Evolutionary conservation across 1,140 invertebrate species (phyloP).

Genomic region (Pachypsylla venusta): DNA sequence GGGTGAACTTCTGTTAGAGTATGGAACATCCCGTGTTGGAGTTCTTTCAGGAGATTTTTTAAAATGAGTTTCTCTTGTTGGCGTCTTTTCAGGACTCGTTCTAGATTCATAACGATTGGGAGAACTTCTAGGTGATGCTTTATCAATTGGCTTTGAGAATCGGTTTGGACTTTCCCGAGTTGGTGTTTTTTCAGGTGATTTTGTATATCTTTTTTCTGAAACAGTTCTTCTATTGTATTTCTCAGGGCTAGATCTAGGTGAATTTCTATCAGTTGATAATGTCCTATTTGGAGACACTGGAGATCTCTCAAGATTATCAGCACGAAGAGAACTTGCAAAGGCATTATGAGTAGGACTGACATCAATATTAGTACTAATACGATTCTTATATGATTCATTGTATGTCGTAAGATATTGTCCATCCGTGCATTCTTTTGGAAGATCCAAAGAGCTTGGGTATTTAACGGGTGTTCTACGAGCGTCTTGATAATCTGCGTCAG

Average conservation of each 20-base stretch:
- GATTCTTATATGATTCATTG: conserved; percentile 38
- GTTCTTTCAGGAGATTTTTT: conserved; percentile 6
- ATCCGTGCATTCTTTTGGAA: conserved; percentile 25
- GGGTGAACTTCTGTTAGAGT: conserved; percentile 7
- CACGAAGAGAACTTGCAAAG: conserved; percentile 48
- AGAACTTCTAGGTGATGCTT: background rate
- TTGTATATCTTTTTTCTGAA: conserved; percentile 17
- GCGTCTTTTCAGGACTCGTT: conserved; percentile 16
- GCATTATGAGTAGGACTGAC: conserved; percentile 50
- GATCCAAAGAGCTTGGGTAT: conserved; percentile 17
- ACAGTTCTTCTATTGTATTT: conserved; percentile 28
- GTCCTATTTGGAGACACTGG: conserved; percentile 31
- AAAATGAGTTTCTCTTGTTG: background rate
- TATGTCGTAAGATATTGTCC: conserved; percentile 43
- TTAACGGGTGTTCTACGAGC: conserved; percentile 12
- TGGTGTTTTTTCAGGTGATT: conserved; percentile 22
- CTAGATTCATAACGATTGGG: conserved; percentile 9
- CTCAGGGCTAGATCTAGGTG: conserved; percentile 35
- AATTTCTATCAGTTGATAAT: background rate
- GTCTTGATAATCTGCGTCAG: conserved; percentile 16
- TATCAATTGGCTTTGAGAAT: conserved; percentile 14
- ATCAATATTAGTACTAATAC: conserved; percentile 37
- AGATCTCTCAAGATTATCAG: conserved; percentile 33
- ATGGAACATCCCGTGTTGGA: background rate
- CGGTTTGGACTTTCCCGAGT: conserved; percentile 21